Evolutionary conservation across 2,113 vertebrate genomes (phyloP), one percentile per base, ranked within the genome.

Genomic region (Tringa solitaria): DNA sequence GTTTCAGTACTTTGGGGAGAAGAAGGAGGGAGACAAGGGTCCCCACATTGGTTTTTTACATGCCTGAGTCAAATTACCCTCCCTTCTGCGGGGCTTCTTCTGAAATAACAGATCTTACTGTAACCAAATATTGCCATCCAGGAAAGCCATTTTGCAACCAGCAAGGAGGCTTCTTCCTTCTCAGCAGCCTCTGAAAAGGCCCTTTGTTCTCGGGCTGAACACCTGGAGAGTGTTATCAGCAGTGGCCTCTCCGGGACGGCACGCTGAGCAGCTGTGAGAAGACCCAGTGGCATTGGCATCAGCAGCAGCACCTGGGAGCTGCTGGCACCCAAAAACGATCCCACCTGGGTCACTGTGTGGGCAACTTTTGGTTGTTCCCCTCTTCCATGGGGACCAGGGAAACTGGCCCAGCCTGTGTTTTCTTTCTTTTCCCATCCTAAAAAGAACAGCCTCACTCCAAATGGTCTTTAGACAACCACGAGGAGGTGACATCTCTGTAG

Each of bases 201-300:
- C 90, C 99, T 99, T 99, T 99, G 99, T 99, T 98, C 97, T 91
- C 83, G 0, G 91, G 82, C 89, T 80, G 98, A 98, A 98, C 99
- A 99, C 99, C 99, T 99, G 99, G 98, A 98, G 98, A 90, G 98
- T 83, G 97, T 97, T 98, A 98, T 98, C 97, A 90, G 85, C 96
- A 89, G 95, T 45, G 78, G 94, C 88, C 97, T 95, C 95, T 67
- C 27, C 0, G 20, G 65, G 94, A 87, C 27, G 0, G 56, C 2
- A 3, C 5, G 4, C 21, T 14, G 76, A 92, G 83, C 93, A 96
- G 83, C 94, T 93, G 95, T 14, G 39, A 60, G 73, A 63, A 63
- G 94, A 90, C 93, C 93, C 78, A 23, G 23, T 85, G 81, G n/a
- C 94, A 68, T 26, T 74, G 72, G 87, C 61, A 37, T 64, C 3